Base-by-base conservation (phyloP, 2,797 vertebrate species). In the Vultur gryphus region DNA sequence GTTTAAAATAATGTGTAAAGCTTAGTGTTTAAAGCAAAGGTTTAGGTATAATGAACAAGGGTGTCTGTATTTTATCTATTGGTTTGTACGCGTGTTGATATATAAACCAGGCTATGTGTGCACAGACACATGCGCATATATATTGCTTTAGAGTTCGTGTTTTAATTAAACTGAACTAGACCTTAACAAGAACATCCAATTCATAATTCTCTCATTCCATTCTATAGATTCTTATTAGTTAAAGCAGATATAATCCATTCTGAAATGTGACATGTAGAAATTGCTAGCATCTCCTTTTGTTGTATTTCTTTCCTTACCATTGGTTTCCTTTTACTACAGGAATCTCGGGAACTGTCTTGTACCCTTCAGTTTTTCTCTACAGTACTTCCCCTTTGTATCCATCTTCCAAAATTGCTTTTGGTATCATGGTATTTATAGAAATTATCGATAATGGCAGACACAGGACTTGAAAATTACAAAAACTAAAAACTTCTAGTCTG, bases 91-190 rank as follows among this genome's bases (percentile, higher is more conserved):
- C 10, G 1, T 43, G 43, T 77, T 96, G 96, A 93, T 97, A 14
- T 64, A 97, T 94, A 95, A 96, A 79, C 59, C 95, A 93, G 39
- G 72, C 49, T 90, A 16, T 69, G 59, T 65, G 65, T 59, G 62
- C 83, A 52, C 77, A 89, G 73, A 46, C 72, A 92, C 37, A 94
- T 14, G 70, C 59, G 59, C 69, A 94, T 92, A 96, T 58, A 91
- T 95, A 95, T 96, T 89, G 87, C 87, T 76, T 95, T 67, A 51
- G 87, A 97, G 94, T 92, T 95, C 21, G 55, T 90, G 94, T 97
- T 97, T 97, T 98, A 98, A 98, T 98, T 98, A 98, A 98, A 97
- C 89, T 97, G 97, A 98, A 96, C 88, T 77, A 97, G 97, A 98
- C 89, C 97, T 98, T 98, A 98, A 96, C 95, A 96, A 94, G 96